These are phyloP conservation scores for Girardia tigrina DNA, from an alignment of 2,888 invertebrate genomes.

Conservation along the genomic window DNA sequence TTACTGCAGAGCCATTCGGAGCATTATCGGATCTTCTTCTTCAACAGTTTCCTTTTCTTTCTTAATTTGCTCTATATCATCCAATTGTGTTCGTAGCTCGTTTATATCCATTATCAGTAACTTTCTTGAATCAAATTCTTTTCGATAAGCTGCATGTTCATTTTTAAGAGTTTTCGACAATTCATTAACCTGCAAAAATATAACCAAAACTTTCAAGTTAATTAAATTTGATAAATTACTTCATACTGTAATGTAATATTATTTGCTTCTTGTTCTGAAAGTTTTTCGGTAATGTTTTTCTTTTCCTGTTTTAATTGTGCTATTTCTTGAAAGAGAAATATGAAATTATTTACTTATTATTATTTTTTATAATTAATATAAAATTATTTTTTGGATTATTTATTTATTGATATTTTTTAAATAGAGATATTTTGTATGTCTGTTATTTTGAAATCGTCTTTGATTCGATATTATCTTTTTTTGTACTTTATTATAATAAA, in stretches of 20 bases:
- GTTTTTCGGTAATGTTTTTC: not conserved
- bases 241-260: not conserved
- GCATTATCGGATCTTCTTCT: not conserved
- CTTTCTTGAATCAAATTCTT: constrained; percentile 19
- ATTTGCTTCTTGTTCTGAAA: not conserved
- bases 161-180: not conserved
- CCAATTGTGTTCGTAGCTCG: not conserved
- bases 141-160: not conserved
- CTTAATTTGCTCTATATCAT: not conserved
- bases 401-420: too few relatives aligned
- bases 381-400: too few relatives aligned
- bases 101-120: constrained; percentile 1
- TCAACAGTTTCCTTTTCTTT: not conserved
- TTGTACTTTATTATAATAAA: too few relatives aligned
- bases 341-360: too few relatives aligned
- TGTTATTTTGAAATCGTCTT: too few relatives aligned
- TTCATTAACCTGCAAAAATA: not conserved
- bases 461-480: too few relatives aligned
- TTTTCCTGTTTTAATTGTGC: not conserved
- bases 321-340: too few relatives aligned
- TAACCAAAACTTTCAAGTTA: not conserved
- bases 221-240: not conserved
- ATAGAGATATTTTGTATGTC: too few relatives aligned
- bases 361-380: too few relatives aligned
- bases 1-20: not conserved